Conservation (phyloP, 2,888 invertebrate species). For the Diplazon laetatorius region DNA sequence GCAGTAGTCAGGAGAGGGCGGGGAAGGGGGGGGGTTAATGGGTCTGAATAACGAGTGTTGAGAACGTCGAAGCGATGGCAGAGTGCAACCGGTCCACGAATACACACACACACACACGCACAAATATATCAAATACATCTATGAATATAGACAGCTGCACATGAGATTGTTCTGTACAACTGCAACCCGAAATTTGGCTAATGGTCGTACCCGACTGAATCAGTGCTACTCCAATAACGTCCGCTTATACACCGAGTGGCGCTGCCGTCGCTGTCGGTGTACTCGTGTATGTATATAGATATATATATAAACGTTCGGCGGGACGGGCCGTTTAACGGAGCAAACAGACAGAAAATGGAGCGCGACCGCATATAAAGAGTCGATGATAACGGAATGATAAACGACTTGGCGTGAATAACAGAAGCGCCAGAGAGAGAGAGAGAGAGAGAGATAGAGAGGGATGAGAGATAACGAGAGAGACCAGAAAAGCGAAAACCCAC, state of each 20-base stretch:
- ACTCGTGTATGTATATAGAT: not conserved
- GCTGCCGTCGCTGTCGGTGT: slow-evolving; percentile 1
- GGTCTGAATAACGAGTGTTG: slow-evolving; percentile 60
- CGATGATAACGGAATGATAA: slow-evolving; percentile 83
- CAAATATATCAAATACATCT: no score
- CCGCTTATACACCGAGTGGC: not conserved
- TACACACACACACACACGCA: no score
- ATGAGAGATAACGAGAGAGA: slow-evolving; percentile 66
- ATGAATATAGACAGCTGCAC: no score
- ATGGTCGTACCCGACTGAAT: slow-evolving; percentile 79
- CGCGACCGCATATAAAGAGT: slow-evolving; percentile 83
- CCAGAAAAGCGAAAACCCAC: slow-evolving; percentile 29
- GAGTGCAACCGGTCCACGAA: not conserved
- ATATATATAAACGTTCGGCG: no score
- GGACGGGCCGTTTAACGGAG: slow-evolving; percentile 80
- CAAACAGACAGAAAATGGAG: slow-evolving; percentile 83
- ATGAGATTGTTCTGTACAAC: slow-evolving; percentile 53
- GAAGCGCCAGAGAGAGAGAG: slow-evolving; percentile 70
- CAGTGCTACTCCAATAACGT: slow-evolving; percentile 68
- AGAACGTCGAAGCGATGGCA: slow-evolving; percentile 26
- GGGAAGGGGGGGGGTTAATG: slow-evolving; percentile 45
- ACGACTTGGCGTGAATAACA: slow-evolving; percentile 81
- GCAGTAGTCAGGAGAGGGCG: no score
- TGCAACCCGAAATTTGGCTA: slow-evolving; percentile 78
- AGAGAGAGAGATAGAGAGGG: no score